Evolutionary conservation across 2,797 vertebrate species (phyloP).

Genomic region (Rhinichthys osculus): DNA sequence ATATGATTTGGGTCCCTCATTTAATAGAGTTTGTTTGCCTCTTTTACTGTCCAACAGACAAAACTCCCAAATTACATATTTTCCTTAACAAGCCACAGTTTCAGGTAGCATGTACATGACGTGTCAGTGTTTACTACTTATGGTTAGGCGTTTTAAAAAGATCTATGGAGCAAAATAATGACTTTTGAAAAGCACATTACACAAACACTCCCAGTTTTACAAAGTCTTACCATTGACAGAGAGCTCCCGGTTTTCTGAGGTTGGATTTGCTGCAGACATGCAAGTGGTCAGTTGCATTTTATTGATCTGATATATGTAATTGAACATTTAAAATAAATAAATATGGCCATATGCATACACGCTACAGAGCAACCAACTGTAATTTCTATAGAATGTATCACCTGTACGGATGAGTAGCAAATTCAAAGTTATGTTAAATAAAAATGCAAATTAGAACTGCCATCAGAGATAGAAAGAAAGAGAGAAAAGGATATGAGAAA

Average conservation of each 20-base stretch:
- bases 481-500: conserved; percentile 63
- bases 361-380: not conserved
- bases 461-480: conserved; percentile 67
- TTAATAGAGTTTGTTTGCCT: not conserved
- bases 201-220: not conserved
- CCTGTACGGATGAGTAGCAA: conserved; percentile 59
- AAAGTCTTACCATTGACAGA: not conserved
- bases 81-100: not conserved
- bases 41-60: not conserved
- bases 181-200: not conserved
- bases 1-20: not conserved
- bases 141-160: not conserved
- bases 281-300: not conserved
- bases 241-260: not conserved
- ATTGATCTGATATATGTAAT: not conserved
- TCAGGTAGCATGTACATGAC: not conserved
- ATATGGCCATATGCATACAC: not conserved
- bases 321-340: not conserved
- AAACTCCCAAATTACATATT: not conserved
- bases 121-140: not conserved
- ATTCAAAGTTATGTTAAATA: conserved; percentile 61
- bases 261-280: not conserved
- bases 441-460: conserved; percentile 70
- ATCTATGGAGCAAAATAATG: not conserved
- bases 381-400: conserved; percentile 6